These are phyloP conservation scores for Pteronotus mesoamericanus DNA, from an alignment of 2,797 vertebrate species.

Conservation along the genomic window DNA sequence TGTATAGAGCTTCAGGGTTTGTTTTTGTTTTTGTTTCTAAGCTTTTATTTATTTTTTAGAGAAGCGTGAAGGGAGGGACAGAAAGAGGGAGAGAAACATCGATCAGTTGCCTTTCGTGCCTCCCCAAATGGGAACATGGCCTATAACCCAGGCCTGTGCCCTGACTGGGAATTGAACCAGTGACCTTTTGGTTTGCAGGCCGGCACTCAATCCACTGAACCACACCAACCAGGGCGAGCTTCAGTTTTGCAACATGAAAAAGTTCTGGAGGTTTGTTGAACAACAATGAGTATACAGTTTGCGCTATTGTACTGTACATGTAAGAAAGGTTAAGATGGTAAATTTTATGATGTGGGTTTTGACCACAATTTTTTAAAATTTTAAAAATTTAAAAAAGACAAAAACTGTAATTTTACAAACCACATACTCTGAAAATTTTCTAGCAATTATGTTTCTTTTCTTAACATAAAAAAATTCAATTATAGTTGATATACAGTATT, in stretches of 20 bases:
- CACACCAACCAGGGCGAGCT: not conserved
- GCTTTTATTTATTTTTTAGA: not conserved
- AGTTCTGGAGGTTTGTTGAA: not conserved
- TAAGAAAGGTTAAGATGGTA: not conserved
- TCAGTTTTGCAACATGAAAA: not conserved
- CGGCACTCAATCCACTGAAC: too few species aligned
- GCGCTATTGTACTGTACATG: not conserved
- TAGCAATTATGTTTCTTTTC: not conserved
- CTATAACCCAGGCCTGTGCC: too few species aligned
- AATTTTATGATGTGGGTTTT: not conserved
- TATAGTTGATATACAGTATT: not conserved
- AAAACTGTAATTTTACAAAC: constrained; percentile 34
- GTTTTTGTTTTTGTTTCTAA: not conserved
- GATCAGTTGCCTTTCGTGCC: not conserved
- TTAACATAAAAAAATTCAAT: not conserved
- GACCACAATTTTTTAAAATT: not conserved
- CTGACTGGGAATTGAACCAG: too few species aligned
- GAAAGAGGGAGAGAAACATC: not conserved
- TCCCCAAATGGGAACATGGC: too few species aligned
- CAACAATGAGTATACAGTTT: not conserved
- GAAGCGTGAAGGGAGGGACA: not conserved
- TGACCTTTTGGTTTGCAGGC: too few species aligned
- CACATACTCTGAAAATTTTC: not conserved
- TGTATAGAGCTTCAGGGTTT: not conserved
- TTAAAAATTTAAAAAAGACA: not conserved